Percentiles rank a stretch among this genome's conserved stretches.
Evolutionary conservation across 2,113 vertebrate genomes (phyloP).

Genomic region (Diglossa brunneiventris): DNA sequence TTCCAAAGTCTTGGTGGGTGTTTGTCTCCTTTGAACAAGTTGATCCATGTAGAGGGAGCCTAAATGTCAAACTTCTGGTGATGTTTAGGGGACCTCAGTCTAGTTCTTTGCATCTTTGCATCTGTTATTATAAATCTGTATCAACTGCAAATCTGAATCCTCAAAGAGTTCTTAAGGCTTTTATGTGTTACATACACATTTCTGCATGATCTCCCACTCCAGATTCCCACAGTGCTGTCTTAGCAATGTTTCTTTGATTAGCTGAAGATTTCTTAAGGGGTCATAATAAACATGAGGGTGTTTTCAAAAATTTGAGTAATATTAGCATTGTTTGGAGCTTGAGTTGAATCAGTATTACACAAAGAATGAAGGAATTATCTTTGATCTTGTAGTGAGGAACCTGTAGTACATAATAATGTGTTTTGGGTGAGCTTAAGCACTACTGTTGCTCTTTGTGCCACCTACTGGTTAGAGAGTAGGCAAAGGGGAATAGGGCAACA

Average conservation of each 20-base stretch:
- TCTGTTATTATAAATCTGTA: not conserved
- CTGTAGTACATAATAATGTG: not conserved
- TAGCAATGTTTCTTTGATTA: not conserved
- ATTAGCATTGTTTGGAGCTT: not conserved
- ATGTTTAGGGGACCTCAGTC: not conserved
- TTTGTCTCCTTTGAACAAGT: not conserved
- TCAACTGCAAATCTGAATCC: fast-evolving
- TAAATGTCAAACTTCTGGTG: not conserved
- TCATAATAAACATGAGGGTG: not conserved
- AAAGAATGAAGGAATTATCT: not conserved
- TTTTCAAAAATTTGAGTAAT: not conserved
- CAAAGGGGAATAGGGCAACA: not conserved
- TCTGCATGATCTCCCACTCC: not conserved
- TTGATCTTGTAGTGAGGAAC: not conserved
- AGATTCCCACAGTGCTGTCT: not conserved
- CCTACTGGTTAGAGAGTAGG: not conserved
- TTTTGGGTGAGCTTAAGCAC: not conserved
- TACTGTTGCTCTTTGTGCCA: not conserved
- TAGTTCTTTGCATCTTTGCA: not conserved
- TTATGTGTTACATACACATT: not conserved
- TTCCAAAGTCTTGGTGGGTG: not conserved
- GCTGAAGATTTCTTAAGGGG: not conserved
- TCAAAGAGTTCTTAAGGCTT: not conserved
- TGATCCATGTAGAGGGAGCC: not conserved
- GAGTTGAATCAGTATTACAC: not conserved